A percentile compares a stretch with the other conserved stretches of the same genome.
Conservation (phyloP, 2,888 invertebrate species). For the Hypselothyrea guttata region DNA sequence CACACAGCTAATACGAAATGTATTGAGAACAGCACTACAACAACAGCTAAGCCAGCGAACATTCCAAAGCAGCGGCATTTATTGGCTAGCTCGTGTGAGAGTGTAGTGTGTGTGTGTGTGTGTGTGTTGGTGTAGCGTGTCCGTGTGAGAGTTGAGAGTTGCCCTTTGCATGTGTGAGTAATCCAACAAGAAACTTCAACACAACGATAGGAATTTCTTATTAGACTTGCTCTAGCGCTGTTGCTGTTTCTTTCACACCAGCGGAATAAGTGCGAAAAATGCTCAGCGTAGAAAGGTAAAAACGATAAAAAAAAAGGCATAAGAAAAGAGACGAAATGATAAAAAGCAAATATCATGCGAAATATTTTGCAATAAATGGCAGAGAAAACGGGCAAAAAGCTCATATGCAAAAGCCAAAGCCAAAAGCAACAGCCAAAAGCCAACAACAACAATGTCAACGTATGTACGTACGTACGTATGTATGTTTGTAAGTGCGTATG, state of each 20-base stretch:
- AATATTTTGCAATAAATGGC: slow-evolving; percentile 46
- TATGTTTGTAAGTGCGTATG: background rate
- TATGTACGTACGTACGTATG: background rate
- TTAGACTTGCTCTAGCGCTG: slow-evolving; percentile 42
- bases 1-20: slow-evolving; percentile 55
- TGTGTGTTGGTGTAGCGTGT: slow-evolving; percentile 8
- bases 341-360: slow-evolving; percentile 56
- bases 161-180: slow-evolving; percentile 27
- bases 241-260: slow-evolving; percentile 38
- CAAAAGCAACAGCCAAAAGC: slow-evolving; percentile 45
- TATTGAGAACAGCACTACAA: slow-evolving; percentile 59
- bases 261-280: slow-evolving; percentile 56
- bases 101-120: slow-evolving; percentile 6
- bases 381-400: slow-evolving; percentile 60
- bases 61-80: slow-evolving; percentile 50
- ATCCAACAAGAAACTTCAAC: slow-evolving; percentile 68
- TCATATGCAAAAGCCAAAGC: slow-evolving; percentile 26
- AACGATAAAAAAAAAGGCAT: slow-evolving; percentile 47
- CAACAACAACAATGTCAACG: slow-evolving; percentile 43
- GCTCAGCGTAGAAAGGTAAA: slow-evolving; percentile 57
- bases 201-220: slow-evolving; percentile 61
- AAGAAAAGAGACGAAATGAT: slow-evolving; percentile 41
- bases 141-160: slow-evolving; percentile 20
- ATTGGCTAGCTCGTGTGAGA: slow-evolving; percentile 24
- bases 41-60: slow-evolving; percentile 33